Evolutionary conservation across 2,797 vertebrate species (phyloP).

Genomic region (Synaphobranchus kaupii): DNA sequence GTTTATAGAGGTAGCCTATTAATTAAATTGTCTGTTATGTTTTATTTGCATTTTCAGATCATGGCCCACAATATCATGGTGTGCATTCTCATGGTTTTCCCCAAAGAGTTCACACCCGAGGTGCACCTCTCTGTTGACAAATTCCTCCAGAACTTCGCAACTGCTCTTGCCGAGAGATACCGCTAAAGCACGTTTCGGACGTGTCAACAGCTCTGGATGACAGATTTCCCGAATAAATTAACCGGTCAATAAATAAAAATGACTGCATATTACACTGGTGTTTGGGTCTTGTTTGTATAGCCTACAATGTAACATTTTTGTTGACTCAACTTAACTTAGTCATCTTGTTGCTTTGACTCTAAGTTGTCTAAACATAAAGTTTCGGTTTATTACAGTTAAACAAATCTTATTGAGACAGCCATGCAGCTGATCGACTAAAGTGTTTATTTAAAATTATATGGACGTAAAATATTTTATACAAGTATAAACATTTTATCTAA

Average conservation of each 20-base stretch:
- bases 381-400: no score
- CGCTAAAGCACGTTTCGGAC: constrained; percentile 63
- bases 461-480: no score
- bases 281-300: background rate
- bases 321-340: no score
- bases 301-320: no score
- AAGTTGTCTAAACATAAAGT: no score
- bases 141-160: constrained; percentile 67
- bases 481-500: no score
- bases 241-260: background rate
- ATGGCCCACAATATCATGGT: constrained; percentile 78
- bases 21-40: background rate
- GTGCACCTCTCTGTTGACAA: constrained; percentile 80
- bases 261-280: background rate
- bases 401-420: no score
- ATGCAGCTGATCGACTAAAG: no score
- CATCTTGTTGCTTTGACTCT: no score
- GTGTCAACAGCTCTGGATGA: background rate
- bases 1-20: no score
- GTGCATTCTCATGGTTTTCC: constrained; percentile 65
- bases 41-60: constrained; percentile 62
- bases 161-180: constrained; percentile 79
- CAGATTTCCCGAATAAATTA: background rate
- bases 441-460: no score
- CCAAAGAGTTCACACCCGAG: constrained; percentile 65